A percentile compares a stretch with the other conserved stretches of the same genome.
Evolutionary conservation across 2,888 invertebrate species (phyloP).

Genomic region (Caenorhabditis sp.): DNA sequence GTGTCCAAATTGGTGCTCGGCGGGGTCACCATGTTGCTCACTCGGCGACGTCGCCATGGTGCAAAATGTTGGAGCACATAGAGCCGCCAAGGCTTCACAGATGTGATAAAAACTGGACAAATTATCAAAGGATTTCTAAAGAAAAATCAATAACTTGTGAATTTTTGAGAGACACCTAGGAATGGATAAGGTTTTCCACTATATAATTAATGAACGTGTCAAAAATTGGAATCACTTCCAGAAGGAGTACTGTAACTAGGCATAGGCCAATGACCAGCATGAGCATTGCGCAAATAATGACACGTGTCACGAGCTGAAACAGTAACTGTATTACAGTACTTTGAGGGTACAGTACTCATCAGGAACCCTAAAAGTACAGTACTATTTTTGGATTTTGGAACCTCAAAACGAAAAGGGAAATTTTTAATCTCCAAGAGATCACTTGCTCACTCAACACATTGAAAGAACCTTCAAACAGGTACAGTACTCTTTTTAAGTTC

Average conservation of each 20-base stretch:
- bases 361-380: conserved; percentile 11
- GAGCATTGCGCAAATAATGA: conserved; percentile 8
- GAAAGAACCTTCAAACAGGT: too few relatives aligned
- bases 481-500: too few relatives aligned
- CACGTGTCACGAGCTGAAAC: conserved; percentile 9
- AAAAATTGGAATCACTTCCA: conserved; percentile 12
- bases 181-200: conserved; percentile 18
- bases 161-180: too few relatives aligned
- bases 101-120: conserved; percentile 15
- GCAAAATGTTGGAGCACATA: neutral
- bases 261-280: conserved; percentile 10
- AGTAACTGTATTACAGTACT: too few relatives aligned
- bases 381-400: neutral
- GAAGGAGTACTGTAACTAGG: conserved; percentile 19
- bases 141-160: too few relatives aligned
- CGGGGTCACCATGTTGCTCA: neutral
- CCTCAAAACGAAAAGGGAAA: too few relatives aligned
- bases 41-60: neutral
- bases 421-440: too few relatives aligned
- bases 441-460: too few relatives aligned
- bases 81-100: conserved; percentile 13
- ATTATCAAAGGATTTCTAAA: conserved; percentile 25
- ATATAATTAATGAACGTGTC: conserved; percentile 20
- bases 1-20: neutral
- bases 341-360: too few relatives aligned